Conservation (phyloP, 1,140 invertebrate species). For the Drosophila pallidifrons region DNA sequence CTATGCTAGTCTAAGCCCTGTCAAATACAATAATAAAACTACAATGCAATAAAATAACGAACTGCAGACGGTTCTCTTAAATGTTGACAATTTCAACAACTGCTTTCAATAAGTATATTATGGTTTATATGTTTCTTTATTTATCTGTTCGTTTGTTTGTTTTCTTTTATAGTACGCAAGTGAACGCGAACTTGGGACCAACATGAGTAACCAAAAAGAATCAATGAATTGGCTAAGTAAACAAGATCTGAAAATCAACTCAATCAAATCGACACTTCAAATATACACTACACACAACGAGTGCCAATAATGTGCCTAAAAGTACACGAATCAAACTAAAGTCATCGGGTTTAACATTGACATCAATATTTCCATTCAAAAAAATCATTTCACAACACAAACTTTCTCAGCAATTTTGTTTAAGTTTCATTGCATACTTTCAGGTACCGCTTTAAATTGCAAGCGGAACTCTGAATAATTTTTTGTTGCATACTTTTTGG, state of each 20-base stretch:
- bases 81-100: conserved; percentile 23
- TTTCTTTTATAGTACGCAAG: conserved; percentile 73
- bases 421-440: background rate
- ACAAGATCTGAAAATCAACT: conserved; percentile 29
- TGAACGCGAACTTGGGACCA: conserved; percentile 72
- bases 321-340: conserved; percentile 29
- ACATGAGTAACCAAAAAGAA: conserved; percentile 52
- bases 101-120: conserved; percentile 40
- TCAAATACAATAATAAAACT: too few relatives aligned
- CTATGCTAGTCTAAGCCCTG: conserved; percentile 32
- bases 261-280: conserved; percentile 15
- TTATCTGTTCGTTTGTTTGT: conserved; percentile 57
- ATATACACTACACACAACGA: conserved; percentile 39
- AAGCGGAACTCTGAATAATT: too few relatives aligned
- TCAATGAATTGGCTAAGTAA: conserved; percentile 73
- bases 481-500: too few relatives aligned
- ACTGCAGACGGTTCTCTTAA: conserved; percentile 58
- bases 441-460: background rate
- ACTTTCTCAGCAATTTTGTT: conserved; percentile 3
- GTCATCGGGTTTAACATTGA: background rate
- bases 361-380: background rate
- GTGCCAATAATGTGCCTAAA: conserved; percentile 68
- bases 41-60: conserved; percentile 38
- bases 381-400: background rate
- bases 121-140: conserved; percentile 53